Evolutionary conservation across 2,797 vertebrate species (phyloP).

Genomic region (Poecilia velifera): DNA sequence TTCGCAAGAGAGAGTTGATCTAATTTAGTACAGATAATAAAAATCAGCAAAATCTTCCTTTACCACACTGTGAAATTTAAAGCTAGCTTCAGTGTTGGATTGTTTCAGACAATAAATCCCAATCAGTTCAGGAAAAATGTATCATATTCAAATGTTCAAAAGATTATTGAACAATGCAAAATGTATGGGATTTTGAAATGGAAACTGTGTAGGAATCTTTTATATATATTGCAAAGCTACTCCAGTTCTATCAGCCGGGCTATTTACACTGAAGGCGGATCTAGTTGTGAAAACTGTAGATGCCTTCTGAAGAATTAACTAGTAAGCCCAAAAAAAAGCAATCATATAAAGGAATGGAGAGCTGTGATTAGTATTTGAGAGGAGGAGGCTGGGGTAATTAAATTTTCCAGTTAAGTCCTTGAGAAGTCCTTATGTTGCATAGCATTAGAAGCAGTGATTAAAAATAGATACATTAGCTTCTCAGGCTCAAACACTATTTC

Average conservation of each 20-base stretch:
- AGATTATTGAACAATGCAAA: background rate
- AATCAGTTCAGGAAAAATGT: background rate
- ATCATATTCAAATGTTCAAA: background rate
- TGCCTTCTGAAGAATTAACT: slow-evolving; percentile 56
- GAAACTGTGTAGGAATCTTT: background rate
- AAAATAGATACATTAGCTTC: slow-evolving; percentile 13
- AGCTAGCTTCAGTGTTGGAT: background rate
- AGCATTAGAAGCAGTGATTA: slow-evolving; percentile 19
- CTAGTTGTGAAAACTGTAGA: slow-evolving; percentile 40
- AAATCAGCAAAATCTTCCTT: background rate
- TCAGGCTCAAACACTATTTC: slow-evolving; percentile 12
- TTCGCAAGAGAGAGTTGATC: background rate
- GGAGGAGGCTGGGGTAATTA: slow-evolving; percentile 28
- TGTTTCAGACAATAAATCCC: background rate
- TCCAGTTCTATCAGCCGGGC: slow-evolving; percentile 46
- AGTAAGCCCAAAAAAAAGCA: slow-evolving; percentile 48
- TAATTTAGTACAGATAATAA: background rate
- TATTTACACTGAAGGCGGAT: slow-evolving; percentile 64
- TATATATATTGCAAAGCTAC: background rate
- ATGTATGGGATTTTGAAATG: background rate
- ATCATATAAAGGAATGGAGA: slow-evolving; percentile 31
- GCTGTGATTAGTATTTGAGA: slow-evolving; percentile 40
- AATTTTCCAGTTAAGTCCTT: slow-evolving; percentile 37
- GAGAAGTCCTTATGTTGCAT: slow-evolving; percentile 29
- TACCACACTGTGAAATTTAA: background rate